Evolutionary conservation across 2,888 invertebrate genomes (phyloP), one percentile per base, ranked within the genome.

Genomic region (Glomeris marginata): DNA sequence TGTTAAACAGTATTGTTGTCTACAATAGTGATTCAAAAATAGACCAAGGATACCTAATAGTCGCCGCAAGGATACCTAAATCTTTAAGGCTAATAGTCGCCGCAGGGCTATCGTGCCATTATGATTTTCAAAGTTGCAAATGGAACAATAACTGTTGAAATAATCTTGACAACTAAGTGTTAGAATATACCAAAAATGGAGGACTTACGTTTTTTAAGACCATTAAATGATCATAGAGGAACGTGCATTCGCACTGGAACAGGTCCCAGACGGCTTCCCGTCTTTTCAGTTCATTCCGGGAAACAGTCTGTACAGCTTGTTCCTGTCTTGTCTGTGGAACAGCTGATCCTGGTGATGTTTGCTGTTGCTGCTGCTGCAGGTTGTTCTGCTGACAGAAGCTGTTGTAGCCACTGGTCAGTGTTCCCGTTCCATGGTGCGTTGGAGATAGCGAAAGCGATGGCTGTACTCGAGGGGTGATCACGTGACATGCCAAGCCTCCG

Each of bases 231-330:
- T 75, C 73, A 49, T 74, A 71, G 28, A 77, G 70, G 61, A 77
- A 77, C 53, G 74, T 71, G 57, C 73, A 70, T 62, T 77, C 76
- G 54, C 73, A 72, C 61, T 74, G 74, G 62, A 76, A 76, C 8
- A 77, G 65, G 61, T 77, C 77, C 77, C 77, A 77, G 15, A 76
- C 69, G 6, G 75, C 73, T 59, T 76, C 74, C 40, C 72, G 60
- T 56, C 66, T 62, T 61, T 64, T 72, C 54, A 61, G 60, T 55
- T 65, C 69, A 49, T 58, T 52, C 46, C 54, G 47, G 1, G 57
- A 53, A 2, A 56, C 41, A 4, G 56, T 57, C 20, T 53, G 45
- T 28, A 48, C 51, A 41, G 55, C 57, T 35, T 54, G 47, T 22
- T 44, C 53, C 37, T 57, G 18, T 54, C 53, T 18, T 54, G 50